Percentiles rank a stretch among this genome's conserved stretches.
These are phyloP conservation scores for Heliothis peltigera DNA, from an alignment of 2,888 invertebrate species.

Conservation along the genomic window DNA sequence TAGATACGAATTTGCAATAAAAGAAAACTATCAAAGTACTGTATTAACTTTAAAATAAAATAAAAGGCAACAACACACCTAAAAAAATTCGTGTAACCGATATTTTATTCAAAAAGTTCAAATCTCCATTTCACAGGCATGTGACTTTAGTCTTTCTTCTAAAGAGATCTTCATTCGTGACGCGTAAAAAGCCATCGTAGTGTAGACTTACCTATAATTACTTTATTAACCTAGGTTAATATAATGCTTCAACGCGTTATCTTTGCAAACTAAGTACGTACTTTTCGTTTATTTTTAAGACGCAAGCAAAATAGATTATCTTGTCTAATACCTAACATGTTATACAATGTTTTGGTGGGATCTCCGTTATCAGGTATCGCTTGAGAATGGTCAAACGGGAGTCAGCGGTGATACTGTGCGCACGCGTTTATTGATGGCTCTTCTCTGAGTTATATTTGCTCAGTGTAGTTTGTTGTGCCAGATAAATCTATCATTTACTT, in stretches of 20 bases:
- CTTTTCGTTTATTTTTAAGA: neutral
- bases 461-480: constrained; percentile 28
- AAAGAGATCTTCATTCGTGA: too few species aligned
- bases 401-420: constrained; percentile 57
- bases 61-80: too few species aligned
- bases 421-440: constrained; percentile 58
- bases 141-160: neutral
- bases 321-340: constrained; percentile 6
- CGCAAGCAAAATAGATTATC: constrained; percentile 21
- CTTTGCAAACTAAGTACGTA: neutral
- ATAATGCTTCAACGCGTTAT: neutral
- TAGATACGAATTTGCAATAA: neutral
- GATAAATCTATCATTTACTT: constrained; percentile 13
- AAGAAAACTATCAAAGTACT: neutral
- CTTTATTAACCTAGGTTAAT: neutral
- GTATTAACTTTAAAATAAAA: too few species aligned
- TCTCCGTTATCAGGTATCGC: constrained; percentile 65
- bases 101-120: neutral
- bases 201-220: too few species aligned
- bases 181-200: too few species aligned
- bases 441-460: constrained; percentile 28
- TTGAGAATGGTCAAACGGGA: constrained; percentile 64
- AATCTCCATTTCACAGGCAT: neutral
- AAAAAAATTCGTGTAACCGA: neutral
- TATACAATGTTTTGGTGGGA: constrained; percentile 40